phyloP scores from a whole-genome alignment of 64 coral and sea anemone species.

The Orbicella faveolata region DNA sequence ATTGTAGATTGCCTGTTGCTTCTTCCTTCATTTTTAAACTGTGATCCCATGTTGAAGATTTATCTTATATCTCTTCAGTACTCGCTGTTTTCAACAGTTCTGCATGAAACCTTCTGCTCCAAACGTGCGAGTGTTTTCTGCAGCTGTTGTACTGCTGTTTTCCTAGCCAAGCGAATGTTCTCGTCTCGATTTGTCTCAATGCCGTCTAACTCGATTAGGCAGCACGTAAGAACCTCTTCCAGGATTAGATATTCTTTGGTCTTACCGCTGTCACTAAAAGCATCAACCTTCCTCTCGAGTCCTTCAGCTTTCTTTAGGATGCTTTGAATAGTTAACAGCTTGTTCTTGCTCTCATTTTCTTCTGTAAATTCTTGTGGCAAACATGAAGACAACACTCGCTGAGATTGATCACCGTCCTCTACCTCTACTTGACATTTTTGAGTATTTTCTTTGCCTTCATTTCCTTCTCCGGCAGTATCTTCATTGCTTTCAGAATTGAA shows the following conservation, averaged over 20 bases:
- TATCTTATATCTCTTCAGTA: background rate
- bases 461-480: background rate
- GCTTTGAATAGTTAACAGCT: conserved; percentile 41
- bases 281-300: conserved; percentile 30
- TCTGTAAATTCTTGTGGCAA: background rate
- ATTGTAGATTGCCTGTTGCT: too few relatives aligned
- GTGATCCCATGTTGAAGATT: background rate
- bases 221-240: conserved; percentile 57
- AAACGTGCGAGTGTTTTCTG: conserved; percentile 42
- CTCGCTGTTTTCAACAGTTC: background rate
- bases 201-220: conserved; percentile 54
- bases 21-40: too few relatives aligned
- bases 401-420: background rate
- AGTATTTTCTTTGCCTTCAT: background rate
- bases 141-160: conserved; percentile 36
- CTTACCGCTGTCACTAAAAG: conserved; percentile 19
- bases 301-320: conserved; percentile 22
- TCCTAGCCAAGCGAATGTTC: conserved; percentile 48
- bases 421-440: background rate
- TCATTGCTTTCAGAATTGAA: background rate
- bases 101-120: background rate
- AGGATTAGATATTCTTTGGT: conserved; percentile 62
- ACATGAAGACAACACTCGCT: background rate
- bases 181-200: conserved; percentile 55
- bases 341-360: background rate